These are phyloP conservation scores for Sebastes kiyomatsui DNA, from an alignment of 2,797 vertebrate genomes.

Conservation along the genomic window DNA sequence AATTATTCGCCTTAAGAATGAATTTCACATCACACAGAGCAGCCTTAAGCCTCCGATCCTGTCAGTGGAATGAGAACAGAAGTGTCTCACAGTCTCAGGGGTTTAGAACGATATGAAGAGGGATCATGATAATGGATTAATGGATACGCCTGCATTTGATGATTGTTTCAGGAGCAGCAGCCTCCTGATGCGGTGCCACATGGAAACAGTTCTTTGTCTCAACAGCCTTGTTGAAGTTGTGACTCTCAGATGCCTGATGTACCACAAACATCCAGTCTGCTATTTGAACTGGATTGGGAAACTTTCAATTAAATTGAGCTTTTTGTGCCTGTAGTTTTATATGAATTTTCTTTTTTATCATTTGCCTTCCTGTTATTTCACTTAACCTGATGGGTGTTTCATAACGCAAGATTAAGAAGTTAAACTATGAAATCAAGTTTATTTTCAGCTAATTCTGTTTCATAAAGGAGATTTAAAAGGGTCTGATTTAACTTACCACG, in stretches of 20 bases:
- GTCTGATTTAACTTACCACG: not conserved
- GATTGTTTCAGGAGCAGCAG: slow-evolving; percentile 4
- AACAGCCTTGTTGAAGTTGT: slow-evolving; percentile 30
- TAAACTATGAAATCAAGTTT: not conserved
- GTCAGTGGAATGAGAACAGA: not conserved
- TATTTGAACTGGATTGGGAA: slow-evolving; percentile 9
- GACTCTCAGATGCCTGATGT: slow-evolving; percentile 16
- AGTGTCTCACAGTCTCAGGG: not conserved
- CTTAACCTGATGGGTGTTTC: not conserved
- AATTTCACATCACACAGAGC: slow-evolving; percentile 1
- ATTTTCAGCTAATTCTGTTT: not conserved
- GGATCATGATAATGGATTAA: not conserved
- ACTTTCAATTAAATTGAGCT: slow-evolving; percentile 42
- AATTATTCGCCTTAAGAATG: slow-evolving; percentile 33
- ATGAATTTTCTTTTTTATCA: not conserved
- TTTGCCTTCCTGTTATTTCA: not conserved
- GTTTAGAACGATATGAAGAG: not conserved
- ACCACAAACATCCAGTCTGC: not conserved
- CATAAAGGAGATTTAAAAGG: not conserved
- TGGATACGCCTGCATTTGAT: slow-evolving; percentile 4
- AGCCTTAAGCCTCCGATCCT: slow-evolving; percentile 1
- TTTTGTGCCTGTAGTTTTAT: slow-evolving; percentile 18
- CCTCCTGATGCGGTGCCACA: slow-evolving; percentile 33
- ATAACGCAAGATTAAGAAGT: not conserved
- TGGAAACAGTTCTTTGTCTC: not conserved